Evolutionary conservation across 2,113 vertebrate species (phyloP), one percentile per base, ranked within the genome.

Genomic region (Brachyistius frenatus): DNA sequence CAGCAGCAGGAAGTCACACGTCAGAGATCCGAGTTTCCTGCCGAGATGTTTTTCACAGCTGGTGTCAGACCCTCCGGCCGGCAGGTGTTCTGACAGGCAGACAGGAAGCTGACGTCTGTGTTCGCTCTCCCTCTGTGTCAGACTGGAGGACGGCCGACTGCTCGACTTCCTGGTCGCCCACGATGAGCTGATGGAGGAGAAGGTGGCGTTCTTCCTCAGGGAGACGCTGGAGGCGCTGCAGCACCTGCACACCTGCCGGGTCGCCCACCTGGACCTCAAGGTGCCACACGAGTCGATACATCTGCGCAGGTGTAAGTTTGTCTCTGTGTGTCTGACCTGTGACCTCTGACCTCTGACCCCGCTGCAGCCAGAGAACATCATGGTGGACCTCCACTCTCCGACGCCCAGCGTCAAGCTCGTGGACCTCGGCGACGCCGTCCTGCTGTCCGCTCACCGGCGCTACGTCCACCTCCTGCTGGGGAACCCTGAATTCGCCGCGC

Each of bases 131-230:
- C 1, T 71, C 14, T 8, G 1, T 61, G 39, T 63, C 70, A 99
- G 98, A 55, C 94, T 99, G 94, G 97, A 99, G 44, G 96, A 97
- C 0, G 98, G 98, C 0, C 95, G 97, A 31, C 93, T 99, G 73
- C 91, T 99, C 8, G 98, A 99, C 75, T 98, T 97, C 66, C 94
- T 99, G n/a, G 97, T 97, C 76, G 96, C 97, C 79, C 97, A 98
- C 0, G 98, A 98, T 80, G 97, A 98, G 81, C 92, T 99, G 36
- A 98, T 99, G 97, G 98, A 99, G 87, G 98, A 99, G 72, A 98
- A 97, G 82, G 97, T 99, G 3, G 96, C 97, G 0, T 99, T 97
- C 88, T 99, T 99, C 10, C 95, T 99, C 41, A 95, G 95, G 75
- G 97, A 99, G 74, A 98, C 95, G 1, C 94, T 97, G 86, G 97